These are phyloP conservation scores for Epinotia ramella DNA, from an alignment of 2,888 invertebrate genomes.

Conservation along the genomic window DNA sequence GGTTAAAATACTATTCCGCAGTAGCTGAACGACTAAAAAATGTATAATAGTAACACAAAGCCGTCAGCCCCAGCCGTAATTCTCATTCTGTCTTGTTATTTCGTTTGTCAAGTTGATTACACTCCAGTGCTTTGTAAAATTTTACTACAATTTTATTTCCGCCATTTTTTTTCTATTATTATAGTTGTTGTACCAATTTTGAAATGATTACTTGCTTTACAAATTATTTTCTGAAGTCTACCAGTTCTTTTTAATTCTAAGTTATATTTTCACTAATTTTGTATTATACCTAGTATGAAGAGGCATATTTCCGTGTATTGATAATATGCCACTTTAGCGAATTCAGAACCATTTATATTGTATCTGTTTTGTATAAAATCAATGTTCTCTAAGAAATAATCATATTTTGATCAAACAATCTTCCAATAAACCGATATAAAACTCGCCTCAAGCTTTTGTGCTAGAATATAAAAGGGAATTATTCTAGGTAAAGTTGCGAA, in stretches of 20 bases:
- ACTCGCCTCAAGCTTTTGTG: constrained; percentile 28
- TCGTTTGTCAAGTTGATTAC: constrained; percentile 45
- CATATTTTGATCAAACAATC: constrained; percentile 27
- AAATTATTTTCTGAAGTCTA: neutral
- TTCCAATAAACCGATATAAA: constrained; percentile 35
- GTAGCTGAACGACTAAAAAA: constrained; percentile 36
- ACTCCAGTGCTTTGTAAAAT: constrained; percentile 38
- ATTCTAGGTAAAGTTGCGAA: constrained; percentile 38
- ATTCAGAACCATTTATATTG: neutral
- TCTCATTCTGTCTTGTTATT: constrained; percentile 39
- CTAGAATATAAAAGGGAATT: constrained; percentile 22
- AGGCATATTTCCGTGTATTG: neutral
- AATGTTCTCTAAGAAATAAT: constrained; percentile 17
- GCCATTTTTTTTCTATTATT: neutral
- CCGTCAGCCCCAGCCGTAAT: constrained; percentile 30
- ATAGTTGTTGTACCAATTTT: neutral
- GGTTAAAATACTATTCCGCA: neutral
- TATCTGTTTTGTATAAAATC: neutral
- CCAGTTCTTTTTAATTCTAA: neutral
- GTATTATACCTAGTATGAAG: neutral
- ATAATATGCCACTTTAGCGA: neutral
- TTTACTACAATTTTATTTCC: constrained; percentile 30
- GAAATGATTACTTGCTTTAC: neutral
- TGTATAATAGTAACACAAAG: constrained; percentile 35
- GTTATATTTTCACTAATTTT: neutral